Evolutionary conservation across 2,888 invertebrate species (phyloP).

Genomic region (Latrodectus hesperus): DNA sequence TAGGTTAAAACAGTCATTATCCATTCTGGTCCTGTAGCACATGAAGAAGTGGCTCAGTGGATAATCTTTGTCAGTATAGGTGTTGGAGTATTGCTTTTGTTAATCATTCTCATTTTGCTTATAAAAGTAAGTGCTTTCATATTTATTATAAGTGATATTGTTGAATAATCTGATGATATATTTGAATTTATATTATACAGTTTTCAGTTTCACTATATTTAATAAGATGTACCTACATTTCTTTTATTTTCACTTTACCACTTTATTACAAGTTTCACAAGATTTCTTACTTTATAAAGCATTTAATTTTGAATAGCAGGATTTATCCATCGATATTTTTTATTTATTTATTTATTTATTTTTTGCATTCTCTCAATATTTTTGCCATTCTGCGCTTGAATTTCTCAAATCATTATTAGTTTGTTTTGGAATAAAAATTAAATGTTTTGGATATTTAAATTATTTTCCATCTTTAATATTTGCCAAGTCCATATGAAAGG

Average conservation of each 20-base stretch:
- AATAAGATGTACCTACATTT: background rate
- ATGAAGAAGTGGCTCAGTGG: slow-evolving; percentile 62
- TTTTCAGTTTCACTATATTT: background rate
- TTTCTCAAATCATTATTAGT: background rate
- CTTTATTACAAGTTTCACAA: background rate
- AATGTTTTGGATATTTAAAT: background rate
- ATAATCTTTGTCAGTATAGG: slow-evolving; percentile 67
- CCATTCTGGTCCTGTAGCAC: slow-evolving; percentile 40
- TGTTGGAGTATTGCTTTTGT: slow-evolving; percentile 62
- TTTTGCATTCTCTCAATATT: too few relatives aligned
- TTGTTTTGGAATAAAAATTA: background rate
- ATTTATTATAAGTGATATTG: background rate
- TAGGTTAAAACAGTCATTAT: slow-evolving; percentile 60
- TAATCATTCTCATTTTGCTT: slow-evolving; percentile 59
- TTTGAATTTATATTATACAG: background rate
- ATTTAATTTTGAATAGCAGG: too few relatives aligned
- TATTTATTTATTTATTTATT: too few relatives aligned
- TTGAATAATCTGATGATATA: background rate
- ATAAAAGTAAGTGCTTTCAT: slow-evolving; percentile 53
- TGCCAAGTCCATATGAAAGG: too few relatives aligned
- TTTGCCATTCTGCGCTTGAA: too few relatives aligned
- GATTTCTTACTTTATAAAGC: too few relatives aligned
- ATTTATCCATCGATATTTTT: too few relatives aligned
- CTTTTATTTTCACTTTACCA: background rate
- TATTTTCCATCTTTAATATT: too few relatives aligned